Evolutionary conservation across 2,888 invertebrate species (phyloP).

Genomic region (Blera fallax): DNA sequence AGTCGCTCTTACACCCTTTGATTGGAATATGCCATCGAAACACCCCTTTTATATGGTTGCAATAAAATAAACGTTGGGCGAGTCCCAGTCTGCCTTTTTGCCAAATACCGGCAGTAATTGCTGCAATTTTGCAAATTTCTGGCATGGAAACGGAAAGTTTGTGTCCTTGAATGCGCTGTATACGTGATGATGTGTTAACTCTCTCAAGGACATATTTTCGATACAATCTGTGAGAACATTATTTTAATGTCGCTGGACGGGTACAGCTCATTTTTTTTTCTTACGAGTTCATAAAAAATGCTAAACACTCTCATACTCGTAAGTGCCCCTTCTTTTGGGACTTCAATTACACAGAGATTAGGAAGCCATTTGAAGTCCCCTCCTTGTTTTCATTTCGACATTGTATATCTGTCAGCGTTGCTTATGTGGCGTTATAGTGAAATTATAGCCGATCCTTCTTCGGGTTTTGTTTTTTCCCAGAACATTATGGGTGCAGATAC

Average conservation of each 20-base stretch:
- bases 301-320: neutral
- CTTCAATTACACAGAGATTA: constrained; percentile 56
- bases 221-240: neutral
- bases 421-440: constrained; percentile 64
- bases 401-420: constrained; percentile 66
- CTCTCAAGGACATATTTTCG: constrained; percentile 43
- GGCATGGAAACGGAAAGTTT: constrained; percentile 34
- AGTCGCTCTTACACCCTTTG: constrained; percentile 64
- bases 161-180: constrained; percentile 47
- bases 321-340: constrained; percentile 23
- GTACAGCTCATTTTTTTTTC: neutral
- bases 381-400: constrained; percentile 60
- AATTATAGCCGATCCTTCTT: constrained; percentile 38
- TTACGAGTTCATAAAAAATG: neutral
- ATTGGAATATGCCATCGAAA: constrained; percentile 52
- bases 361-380: constrained; percentile 65
- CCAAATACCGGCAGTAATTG: constrained; percentile 37
- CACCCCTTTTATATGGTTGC: constrained; percentile 70
- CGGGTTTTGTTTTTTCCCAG: constrained; percentile 46
- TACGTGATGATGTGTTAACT: constrained; percentile 45
- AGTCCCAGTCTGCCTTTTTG: constrained; percentile 35
- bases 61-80: constrained; percentile 57
- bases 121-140: constrained; percentile 40
- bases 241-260: neutral
- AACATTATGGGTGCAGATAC: constrained; percentile 46